A percentile compares a stretch with the other conserved stretches of the same genome.
phyloP scores from a whole-genome alignment of 2,113 vertebrate genomes.

The Puntigrus tetrazona region DNA sequence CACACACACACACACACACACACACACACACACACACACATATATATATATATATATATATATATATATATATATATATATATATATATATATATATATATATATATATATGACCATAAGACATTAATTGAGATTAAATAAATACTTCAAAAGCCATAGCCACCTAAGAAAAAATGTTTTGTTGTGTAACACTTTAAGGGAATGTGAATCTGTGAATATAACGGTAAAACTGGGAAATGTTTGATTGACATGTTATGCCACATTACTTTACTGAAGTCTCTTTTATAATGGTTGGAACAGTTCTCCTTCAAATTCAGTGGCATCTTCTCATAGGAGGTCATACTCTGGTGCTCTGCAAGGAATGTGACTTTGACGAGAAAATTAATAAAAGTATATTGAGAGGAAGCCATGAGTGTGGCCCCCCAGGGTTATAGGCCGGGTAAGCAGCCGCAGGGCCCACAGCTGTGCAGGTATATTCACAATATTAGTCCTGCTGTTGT shows the following conservation, averaged over 20 bases:
- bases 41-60: no score
- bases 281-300: not conserved
- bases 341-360: conserved; percentile 45
- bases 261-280: not conserved
- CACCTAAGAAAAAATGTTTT: not conserved
- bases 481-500: conserved; percentile 37
- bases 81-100: not conserved
- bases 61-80: no score
- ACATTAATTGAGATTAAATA: no score
- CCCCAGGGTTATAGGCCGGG: conserved; percentile 40
- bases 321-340: conserved; percentile 21
- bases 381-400: conserved; percentile 61
- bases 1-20: no score
- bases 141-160: not conserved
- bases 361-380: conserved; percentile 60
- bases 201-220: not conserved
- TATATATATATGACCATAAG: no score
- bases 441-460: conserved; percentile 32
- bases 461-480: conserved; percentile 50
- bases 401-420: conserved; percentile 21
- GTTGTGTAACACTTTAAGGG: not conserved
- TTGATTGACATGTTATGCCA: not conserved
- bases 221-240: not conserved
- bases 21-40: no score
- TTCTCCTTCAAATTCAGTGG: conserved; percentile 16